phyloP scores from a whole-genome alignment of 2,797 vertebrate genomes.

The Aeoliscus strigatus region DNA sequence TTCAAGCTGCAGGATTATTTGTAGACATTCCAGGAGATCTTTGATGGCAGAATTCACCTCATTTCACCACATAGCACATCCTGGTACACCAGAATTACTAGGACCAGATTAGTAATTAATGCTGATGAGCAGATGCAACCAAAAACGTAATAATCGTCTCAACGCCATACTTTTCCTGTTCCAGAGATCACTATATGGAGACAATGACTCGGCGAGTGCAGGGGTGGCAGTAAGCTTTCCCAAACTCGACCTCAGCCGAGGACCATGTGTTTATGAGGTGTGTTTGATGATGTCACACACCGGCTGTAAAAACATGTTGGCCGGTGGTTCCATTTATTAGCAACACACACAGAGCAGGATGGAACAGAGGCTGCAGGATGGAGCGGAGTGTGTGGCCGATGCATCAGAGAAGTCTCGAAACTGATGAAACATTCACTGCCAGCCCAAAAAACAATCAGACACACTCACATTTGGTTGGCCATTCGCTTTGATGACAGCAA shows the following conservation, averaged over 20 bases:
- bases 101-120: constrained; percentile 9
- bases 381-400: constrained; percentile 48
- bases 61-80: constrained; percentile 17
- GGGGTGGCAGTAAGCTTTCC: constrained; percentile 42
- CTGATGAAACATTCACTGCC: too few species aligned
- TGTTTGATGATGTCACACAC: constrained; percentile 69
- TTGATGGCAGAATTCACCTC: constrained; percentile 26
- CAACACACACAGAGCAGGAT: constrained; percentile 19
- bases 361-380: constrained; percentile 31
- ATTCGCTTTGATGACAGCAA: too few species aligned
- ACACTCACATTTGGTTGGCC: too few species aligned
- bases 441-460: too few species aligned
- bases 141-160: constrained; percentile 5
- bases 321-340: constrained; percentile 32
- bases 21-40: constrained; percentile 38
- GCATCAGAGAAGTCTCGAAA: constrained; percentile 10
- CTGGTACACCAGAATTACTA: constrained; percentile 23
- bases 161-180: constrained; percentile 22
- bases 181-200: constrained; percentile 43
- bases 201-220: constrained; percentile 30
- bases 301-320: constrained; percentile 66
- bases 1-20: constrained; percentile 33
- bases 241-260: constrained; percentile 42
- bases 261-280: constrained; percentile 58
- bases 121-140: constrained; percentile 10